Percentiles rank a stretch among this genome's conserved stretches.
Conservation (phyloP, 2,113 vertebrate genomes). For the Platysteira castanea region DNA sequence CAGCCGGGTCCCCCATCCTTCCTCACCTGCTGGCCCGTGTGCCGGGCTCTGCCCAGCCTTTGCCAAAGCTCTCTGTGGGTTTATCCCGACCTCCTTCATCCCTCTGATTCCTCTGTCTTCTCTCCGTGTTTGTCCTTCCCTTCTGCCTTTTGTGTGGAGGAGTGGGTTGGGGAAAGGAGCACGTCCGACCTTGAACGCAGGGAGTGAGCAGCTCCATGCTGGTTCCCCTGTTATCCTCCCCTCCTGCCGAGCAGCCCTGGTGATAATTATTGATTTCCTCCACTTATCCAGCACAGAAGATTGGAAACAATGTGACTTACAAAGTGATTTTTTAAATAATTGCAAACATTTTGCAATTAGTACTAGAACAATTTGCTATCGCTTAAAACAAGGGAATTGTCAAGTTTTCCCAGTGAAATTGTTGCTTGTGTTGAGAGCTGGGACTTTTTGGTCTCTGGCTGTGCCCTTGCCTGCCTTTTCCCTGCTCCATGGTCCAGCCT, state of each 20-base stretch:
- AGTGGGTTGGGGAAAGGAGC: not conserved
- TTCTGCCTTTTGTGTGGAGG: not conserved
- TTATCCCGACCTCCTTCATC: not conserved
- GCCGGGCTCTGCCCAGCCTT: not conserved
- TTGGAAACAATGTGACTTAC: not conserved
- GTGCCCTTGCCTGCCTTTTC: not conserved
- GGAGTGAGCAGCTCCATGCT: not conserved
- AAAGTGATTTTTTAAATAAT: not conserved
- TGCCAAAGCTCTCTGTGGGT: not conserved
- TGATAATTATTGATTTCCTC: conserved; percentile 18
- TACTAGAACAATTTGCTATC: not conserved
- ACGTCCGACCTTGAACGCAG: not conserved
- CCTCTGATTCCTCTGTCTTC: not conserved
- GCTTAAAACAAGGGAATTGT: not conserved
- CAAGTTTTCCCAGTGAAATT: not conserved
- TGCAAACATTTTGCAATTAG: not conserved
- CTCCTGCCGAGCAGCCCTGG: not conserved
- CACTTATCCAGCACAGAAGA: not conserved
- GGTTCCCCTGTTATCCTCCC: not conserved
- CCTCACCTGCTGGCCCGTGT: accelerated
- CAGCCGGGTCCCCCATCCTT: not conserved
- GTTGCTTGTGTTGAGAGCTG: not conserved
- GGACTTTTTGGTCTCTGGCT: not conserved
- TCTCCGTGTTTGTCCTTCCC: not conserved
- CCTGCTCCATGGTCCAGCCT: not conserved